Conservation (phyloP, 2,888 invertebrate species). For the Lepidochrysops patricia region DNA sequence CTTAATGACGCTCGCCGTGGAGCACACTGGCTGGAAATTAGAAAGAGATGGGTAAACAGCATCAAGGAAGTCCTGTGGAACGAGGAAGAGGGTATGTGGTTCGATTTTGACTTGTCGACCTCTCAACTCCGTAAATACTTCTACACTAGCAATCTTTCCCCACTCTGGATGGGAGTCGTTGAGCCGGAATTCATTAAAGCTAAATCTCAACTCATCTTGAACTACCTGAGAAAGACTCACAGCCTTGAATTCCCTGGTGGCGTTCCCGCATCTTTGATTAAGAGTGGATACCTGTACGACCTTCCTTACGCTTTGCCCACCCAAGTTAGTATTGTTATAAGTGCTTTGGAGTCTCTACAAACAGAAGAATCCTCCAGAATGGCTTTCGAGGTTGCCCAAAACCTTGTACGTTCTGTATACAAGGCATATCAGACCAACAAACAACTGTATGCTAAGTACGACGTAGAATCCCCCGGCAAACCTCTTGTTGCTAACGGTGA, state of each 20-base stretch:
- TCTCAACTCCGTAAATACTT: slow-evolving; percentile 76
- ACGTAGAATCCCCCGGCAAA: slow-evolving; percentile 76
- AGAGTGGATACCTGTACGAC: slow-evolving; percentile 86
- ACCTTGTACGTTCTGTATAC: slow-evolving; percentile 82
- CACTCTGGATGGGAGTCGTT: slow-evolving; percentile 81
- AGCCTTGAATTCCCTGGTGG: slow-evolving; percentile 77
- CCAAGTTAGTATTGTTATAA: slow-evolving; percentile 83
- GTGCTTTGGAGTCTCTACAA: slow-evolving; percentile 77
- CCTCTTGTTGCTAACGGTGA: slow-evolving; percentile 83
- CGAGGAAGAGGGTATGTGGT: slow-evolving; percentile 84
- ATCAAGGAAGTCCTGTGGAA: slow-evolving; percentile 85
- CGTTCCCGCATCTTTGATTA: slow-evolving; percentile 78
- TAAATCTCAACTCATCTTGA: slow-evolving; percentile 65
- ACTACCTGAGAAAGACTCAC: slow-evolving; percentile 66
- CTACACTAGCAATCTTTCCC: slow-evolving; percentile 82
- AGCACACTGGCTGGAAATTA: slow-evolving; percentile 64
- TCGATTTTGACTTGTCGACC: slow-evolving; percentile 80
- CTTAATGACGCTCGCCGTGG: slow-evolving; percentile 64
- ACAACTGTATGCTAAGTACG: slow-evolving; percentile 83
- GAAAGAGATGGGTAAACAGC: slow-evolving; percentile 72
- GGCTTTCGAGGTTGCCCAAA: slow-evolving; percentile 77
- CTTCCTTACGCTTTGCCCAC: slow-evolving; percentile 92
- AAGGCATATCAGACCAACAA: slow-evolving; percentile 70
- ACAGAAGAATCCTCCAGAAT: slow-evolving; percentile 72
- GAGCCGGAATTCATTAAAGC: slow-evolving; percentile 39